phyloP scores from a whole-genome alignment of 2,113 vertebrate genomes.

The Tyto alba region DNA sequence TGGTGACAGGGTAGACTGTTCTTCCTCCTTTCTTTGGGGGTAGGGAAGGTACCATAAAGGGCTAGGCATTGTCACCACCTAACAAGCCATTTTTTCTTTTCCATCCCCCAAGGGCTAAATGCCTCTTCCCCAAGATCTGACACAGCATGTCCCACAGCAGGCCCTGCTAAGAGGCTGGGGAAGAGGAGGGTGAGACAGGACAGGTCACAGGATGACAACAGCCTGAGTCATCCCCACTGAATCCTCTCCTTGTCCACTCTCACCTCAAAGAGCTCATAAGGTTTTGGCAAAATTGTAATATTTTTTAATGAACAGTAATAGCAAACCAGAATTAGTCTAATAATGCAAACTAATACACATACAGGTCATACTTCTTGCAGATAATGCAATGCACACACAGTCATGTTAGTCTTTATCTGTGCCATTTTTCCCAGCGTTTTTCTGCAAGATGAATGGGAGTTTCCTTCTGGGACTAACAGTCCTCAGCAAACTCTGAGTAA shows the following conservation, averaged over 20 bases:
- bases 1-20: background rate
- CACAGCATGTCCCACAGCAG: background rate
- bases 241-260: background rate
- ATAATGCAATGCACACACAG: background rate
- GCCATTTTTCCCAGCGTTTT: background rate
- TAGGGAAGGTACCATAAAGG: background rate
- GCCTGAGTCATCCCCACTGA: background rate
- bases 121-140: background rate
- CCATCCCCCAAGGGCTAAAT: background rate
- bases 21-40: background rate
- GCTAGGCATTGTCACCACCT: background rate
- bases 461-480: constrained; percentile 5
- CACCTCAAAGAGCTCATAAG: background rate
- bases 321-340: background rate
- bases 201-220: background rate
- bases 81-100: background rate
- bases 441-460: background rate
- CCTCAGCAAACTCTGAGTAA: constrained; percentile 31
- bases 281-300: background rate
- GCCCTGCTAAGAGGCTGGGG: background rate
- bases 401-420: background rate
- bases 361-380: background rate
- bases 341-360: background rate
- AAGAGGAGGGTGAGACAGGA: background rate
- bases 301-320: background rate